phyloP scores from a whole-genome alignment of 2,113 vertebrate species.

The Siphamia tubifer region DNA sequence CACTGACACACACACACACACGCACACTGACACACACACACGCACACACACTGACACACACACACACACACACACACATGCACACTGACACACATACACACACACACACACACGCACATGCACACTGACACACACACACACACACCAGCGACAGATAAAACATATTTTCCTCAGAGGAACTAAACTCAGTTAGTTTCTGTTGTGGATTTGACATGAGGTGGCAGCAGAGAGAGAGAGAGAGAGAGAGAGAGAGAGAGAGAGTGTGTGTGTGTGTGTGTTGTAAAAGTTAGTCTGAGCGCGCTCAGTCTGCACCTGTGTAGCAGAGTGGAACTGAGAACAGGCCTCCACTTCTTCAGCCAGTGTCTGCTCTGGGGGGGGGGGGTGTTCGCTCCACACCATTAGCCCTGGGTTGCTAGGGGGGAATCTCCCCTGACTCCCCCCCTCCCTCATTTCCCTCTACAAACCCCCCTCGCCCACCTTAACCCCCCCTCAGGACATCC shows the following conservation, averaged over 20 bases:
- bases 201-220: constrained; percentile 34
- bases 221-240: no score
- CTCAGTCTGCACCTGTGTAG: constrained; percentile 28
- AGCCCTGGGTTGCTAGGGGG: constrained; percentile 11
- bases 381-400: constrained; percentile 52
- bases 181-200: constrained; percentile 25
- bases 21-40: no score
- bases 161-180: constrained; percentile 26
- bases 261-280: constrained; percentile 4
- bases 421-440: constrained; percentile 22
- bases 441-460: constrained; percentile 9
- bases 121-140: background rate
- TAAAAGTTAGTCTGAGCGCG: constrained; percentile 18
- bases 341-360: constrained; percentile 34
- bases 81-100: no score
- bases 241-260: no score
- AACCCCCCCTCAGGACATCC: background rate
- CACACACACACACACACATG: no score
- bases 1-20: no score
- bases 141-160: constrained; percentile 8
- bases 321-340: constrained; percentile 65
- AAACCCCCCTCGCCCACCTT: background rate
- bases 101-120: no score
- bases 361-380: constrained; percentile 37
- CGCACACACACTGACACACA: no score